Evolutionary conservation across 2,113 vertebrate genomes (phyloP).

Genomic region (Passer domesticus): DNA sequence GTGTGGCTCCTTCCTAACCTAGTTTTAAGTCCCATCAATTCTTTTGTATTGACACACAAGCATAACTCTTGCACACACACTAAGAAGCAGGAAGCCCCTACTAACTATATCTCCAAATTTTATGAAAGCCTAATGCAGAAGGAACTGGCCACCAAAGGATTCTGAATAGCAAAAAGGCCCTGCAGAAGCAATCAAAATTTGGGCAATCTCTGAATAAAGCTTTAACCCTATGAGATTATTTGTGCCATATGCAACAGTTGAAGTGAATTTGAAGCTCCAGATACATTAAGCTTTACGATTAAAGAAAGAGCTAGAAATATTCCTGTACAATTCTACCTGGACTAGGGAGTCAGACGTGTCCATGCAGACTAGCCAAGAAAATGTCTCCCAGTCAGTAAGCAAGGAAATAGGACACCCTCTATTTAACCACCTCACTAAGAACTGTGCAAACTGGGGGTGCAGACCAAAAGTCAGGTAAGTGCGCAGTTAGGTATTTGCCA

Average conservation of each 20-base stretch:
- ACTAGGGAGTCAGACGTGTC: not conserved
- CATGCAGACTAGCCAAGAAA: not conserved
- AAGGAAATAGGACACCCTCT: accelerated
- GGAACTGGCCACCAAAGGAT: not conserved
- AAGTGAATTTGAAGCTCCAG: not conserved
- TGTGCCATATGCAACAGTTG: not conserved
- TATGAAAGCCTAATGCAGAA: not conserved
- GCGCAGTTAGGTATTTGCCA: not conserved
- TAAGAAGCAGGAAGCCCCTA: not conserved
- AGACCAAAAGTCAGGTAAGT: not conserved
- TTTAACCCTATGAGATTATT: not conserved
- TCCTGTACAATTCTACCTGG: not conserved
- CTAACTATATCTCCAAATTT: not conserved
- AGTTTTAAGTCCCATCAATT: not conserved
- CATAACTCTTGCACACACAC: not conserved
- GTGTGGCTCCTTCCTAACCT: not conserved
- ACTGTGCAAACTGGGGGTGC: not conserved
- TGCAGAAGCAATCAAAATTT: not conserved
- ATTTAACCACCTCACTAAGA: not conserved
- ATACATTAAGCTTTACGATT: not conserved
- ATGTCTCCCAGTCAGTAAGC: not conserved
- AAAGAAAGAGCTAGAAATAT: not conserved
- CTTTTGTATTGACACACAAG: not conserved
- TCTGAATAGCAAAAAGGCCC: not conserved
- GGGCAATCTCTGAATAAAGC: not conserved